Evolutionary conservation across 23 tunicate genomes (phyloP).

Genomic region (Ciona savignyi): DNA sequence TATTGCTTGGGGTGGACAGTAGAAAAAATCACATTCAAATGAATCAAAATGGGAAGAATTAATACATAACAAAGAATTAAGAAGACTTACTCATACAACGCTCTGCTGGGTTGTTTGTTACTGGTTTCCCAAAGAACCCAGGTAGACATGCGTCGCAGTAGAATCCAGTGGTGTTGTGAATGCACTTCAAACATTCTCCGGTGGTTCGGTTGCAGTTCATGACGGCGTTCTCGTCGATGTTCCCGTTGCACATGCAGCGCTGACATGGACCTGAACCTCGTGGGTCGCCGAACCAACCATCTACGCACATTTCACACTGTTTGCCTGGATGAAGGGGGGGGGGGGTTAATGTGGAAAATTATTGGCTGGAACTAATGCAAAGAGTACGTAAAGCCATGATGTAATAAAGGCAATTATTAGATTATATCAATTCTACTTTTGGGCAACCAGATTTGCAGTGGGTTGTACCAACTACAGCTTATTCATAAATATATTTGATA

Average conservation of each 20-base stretch:
- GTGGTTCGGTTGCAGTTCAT: conserved; percentile 88
- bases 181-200: conserved; percentile 92
- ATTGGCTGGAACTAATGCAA: too few species aligned
- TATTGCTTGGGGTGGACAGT: too few species aligned
- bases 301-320: conserved; percentile 85
- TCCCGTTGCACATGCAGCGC: conserved; percentile 88
- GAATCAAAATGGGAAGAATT: too few species aligned
- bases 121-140: conserved; percentile 89
- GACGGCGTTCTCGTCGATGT: conserved; percentile 83
- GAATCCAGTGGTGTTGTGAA: conserved; percentile 88
- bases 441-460: too few species aligned
- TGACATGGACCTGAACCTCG: conserved; percentile 73
- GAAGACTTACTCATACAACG: conserved; percentile 50
- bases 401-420: too few species aligned
- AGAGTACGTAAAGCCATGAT: too few species aligned
- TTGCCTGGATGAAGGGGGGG: conserved; percentile 30
- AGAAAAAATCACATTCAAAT: too few species aligned
- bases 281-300: conserved; percentile 95
- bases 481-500: too few species aligned
- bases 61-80: background rate
- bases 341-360: too few species aligned
- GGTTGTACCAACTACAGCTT: too few species aligned
- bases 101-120: conserved; percentile 51
- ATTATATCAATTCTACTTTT: too few species aligned
- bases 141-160: conserved; percentile 85